Evolutionary conservation across 2,888 invertebrate genomes (phyloP).

Genomic region (Eupithecia inturbata): DNA sequence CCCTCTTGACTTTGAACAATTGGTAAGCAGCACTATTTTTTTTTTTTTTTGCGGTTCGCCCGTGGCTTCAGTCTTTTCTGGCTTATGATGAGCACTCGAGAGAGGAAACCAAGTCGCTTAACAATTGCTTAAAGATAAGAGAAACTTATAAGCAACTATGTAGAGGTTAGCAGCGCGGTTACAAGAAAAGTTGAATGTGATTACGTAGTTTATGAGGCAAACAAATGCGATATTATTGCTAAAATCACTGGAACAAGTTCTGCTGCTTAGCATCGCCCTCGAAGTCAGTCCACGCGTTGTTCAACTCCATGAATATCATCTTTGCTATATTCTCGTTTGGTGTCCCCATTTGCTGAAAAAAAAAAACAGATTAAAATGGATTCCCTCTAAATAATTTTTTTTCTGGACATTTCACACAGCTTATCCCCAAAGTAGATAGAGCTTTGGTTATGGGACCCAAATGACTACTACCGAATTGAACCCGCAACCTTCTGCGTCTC

Average conservation of each 20-base stretch:
- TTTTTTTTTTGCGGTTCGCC: not conserved
- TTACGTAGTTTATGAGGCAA: not conserved
- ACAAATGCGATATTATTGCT: not conserved
- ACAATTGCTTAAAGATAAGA: not conserved
- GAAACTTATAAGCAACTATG: not conserved
- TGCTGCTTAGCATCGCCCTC: conserved; percentile 93
- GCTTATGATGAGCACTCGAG: not conserved
- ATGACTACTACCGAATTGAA: not conserved
- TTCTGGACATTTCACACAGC: not conserved
- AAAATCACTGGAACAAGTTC: conserved; percentile 78
- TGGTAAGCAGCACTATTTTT: not conserved
- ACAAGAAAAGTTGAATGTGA: not conserved
- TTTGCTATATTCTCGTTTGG: conserved; percentile 97
- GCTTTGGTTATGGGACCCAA: not conserved
- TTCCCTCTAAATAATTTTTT: not conserved
- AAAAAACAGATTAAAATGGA: not conserved
- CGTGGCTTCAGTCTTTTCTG: not conserved
- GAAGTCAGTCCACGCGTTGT: conserved; percentile 99
- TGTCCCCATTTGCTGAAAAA: conserved; percentile 94
- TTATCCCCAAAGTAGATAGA: not conserved
- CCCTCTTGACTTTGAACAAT: not conserved
- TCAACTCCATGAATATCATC: conserved; percentile 99
- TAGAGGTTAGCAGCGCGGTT: not conserved
- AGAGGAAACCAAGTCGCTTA: not conserved
- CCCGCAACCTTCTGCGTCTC: not conserved